A percentile compares a stretch with the other conserved stretches of the same genome.
Evolutionary conservation across 2,797 vertebrate species (phyloP).

Genomic region (Sebastes cheni): DNA sequence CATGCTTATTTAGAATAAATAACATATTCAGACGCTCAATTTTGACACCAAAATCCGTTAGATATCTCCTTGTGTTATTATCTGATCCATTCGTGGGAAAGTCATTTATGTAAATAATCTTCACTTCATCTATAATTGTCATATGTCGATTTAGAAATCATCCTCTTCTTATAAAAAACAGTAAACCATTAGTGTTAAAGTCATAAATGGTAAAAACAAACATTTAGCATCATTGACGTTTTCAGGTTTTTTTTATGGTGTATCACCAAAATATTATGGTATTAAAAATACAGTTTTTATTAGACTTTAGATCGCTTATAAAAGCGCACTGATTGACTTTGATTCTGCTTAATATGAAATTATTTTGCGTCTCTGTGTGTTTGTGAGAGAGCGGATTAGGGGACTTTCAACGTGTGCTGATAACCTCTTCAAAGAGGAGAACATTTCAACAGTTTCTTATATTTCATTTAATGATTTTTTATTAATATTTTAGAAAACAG

Average conservation of each 20-base stretch:
- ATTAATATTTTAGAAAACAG: neutral
- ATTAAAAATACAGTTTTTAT: neutral
- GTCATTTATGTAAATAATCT: neutral
- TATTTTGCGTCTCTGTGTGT: constrained; percentile 15
- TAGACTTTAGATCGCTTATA: neutral
- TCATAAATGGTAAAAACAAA: neutral
- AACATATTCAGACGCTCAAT: neutral
- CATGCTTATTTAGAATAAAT: neutral
- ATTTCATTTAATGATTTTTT: constrained; percentile 2
- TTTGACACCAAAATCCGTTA: neutral
- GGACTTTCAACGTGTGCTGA: constrained; percentile 12
- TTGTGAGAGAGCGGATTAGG: constrained; percentile 22
- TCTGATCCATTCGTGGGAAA: neutral
- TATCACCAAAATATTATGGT: neutral
- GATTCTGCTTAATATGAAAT: constrained; percentile 32
- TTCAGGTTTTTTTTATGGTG: neutral
- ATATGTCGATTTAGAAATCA: neutral
- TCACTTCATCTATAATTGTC: neutral
- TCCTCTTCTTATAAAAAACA: neutral
- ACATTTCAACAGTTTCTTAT: constrained; percentile 9
- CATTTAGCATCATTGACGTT: neutral
- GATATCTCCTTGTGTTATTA: neutral
- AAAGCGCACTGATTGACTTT: constrained; percentile 26
- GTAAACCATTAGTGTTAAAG: neutral
- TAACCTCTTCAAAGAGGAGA: constrained; percentile 28